A percentile compares a stretch with the other conserved stretches of the same genome.
Conservation (phyloP, 2,797 vertebrate genomes). For the Paramormyrops hopkinsi region DNA sequence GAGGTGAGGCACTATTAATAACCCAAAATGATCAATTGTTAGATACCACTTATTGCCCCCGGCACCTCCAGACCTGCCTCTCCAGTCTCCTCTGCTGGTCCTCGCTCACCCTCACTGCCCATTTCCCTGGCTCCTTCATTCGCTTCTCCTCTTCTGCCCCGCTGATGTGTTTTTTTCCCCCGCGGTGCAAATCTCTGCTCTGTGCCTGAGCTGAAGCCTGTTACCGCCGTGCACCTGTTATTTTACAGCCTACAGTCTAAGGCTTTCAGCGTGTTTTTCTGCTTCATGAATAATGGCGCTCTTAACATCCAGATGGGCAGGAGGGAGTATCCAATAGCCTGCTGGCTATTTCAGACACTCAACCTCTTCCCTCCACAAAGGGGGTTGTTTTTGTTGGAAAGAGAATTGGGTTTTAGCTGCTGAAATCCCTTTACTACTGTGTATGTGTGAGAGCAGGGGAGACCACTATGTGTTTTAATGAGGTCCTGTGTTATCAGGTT, state of each 20-base stretch:
- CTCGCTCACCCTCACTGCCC: not conserved
- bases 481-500: not conserved
- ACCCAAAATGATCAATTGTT: not conserved
- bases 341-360: not conserved
- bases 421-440: constrained; percentile 12
- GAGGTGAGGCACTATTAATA: not conserved
- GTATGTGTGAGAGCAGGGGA: not conserved
- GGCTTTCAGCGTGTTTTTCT: not conserved
- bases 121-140: not conserved
- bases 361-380: not conserved
- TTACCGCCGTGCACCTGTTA: constrained; percentile 13
- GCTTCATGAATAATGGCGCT: not conserved
- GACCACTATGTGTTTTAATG: not conserved
- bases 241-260: not conserved
- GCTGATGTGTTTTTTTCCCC: not conserved
- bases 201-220: not conserved
- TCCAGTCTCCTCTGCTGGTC: not conserved
- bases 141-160: not conserved
- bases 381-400: constrained; percentile 11
- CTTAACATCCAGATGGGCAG: constrained; percentile 3
- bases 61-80: not conserved
- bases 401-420: not conserved
- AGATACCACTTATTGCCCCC: not conserved
- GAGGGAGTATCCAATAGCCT: not conserved
- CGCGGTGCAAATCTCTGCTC: not conserved